Evolutionary conservation across 2,113 vertebrate species (phyloP), one percentile per base, ranked within the genome.

Genomic region (Chinchilla lanigera): DNA sequence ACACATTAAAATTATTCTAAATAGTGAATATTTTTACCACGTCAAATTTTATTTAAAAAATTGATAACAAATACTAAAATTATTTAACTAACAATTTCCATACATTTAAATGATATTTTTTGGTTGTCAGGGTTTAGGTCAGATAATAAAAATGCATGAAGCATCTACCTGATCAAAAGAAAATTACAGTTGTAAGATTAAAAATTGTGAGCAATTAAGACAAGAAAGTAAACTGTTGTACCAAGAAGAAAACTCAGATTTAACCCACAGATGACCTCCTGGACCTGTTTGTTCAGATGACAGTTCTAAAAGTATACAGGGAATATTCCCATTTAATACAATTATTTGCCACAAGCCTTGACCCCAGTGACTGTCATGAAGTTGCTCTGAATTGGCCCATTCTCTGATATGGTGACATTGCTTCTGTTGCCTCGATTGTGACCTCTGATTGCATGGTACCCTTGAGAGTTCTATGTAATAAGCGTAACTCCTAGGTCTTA

Each of bases 401-500:
- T 99, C 99, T 99, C 98, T 99, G 98, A 99, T 99, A 99, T 97
- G 98, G 98, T 99, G 99, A 99, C 99, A 99, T 98, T 99, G 98
- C 98, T 99, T 99, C 99, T 99, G 98, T 98, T 98, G 98, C 98
- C 98, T 99, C 98, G 98, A 99, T 98, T 98, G 98, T 99, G 99
- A 99, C 98, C 98, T 98, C 98, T 98, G 99, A 99, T 99, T 98
- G 97, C 98, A 97, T 98, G 98, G 99, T 99, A 99, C 98, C 98
- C 99, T 99, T 99, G 99, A 99, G 99, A 99, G 98, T 98, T 98
- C 97, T 89, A 86, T 98, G 98, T 99, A 99, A 99, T 98, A 99
- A 99, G 99, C 99, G 97, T 99, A 99, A 99, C 99, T 99, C 99
- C 99, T 99, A 98, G 98, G 98, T 98, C 98, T 99, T 99, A 98